Base-by-base conservation (phyloP, 2,797 vertebrate genomes). In the Poecilia picta region DNA sequence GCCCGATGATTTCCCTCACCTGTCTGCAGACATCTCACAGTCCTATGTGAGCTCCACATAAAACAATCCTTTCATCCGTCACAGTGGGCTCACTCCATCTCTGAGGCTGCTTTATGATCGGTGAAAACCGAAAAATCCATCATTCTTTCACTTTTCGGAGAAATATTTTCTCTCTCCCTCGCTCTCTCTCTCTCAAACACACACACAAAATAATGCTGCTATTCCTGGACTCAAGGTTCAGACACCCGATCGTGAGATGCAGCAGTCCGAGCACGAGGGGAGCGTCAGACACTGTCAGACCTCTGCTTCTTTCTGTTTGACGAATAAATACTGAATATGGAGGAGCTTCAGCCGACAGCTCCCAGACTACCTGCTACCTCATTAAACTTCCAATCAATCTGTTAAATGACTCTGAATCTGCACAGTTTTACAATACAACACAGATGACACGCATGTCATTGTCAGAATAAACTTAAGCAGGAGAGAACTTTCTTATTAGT, bases 31-130 rank as follows among this genome's bases (percentile, higher is more conserved):
- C 62, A 66, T 66, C 62, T 66, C 41, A 15, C 45, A 64, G 10
- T 8, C 13, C 20, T 23, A 75, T 70, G 33, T 33, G 0, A 43
- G 41, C 77, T 75, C 53, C 46, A 72, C 62, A 64, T 74, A 49
- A 76, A 55, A 72, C 62, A 39, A 72, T 66, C 18, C 33, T 66
- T 66, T 66, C 33, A 23, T 66, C 62, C 18, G 18, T 66, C 62
- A 64, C 59, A 39, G 31, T 39, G 33, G 10, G 18, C 33, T 39
- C 62, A 39, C 59, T 62, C 62, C 62, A 39, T 39, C 62, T 66
- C 33, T 5, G 15, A 5, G 62, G 8, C 18, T 39, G 62, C 33
- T 66, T 66, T 66, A 39, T 39, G 16, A 39, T 66, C 10, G 18
- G 33, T 39, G 62, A 66, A 39, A 66, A 11, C 33, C 39, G 15